phyloP scores from a whole-genome alignment of 2,888 invertebrate genomes.

The Apomyelois bistriatella region DNA sequence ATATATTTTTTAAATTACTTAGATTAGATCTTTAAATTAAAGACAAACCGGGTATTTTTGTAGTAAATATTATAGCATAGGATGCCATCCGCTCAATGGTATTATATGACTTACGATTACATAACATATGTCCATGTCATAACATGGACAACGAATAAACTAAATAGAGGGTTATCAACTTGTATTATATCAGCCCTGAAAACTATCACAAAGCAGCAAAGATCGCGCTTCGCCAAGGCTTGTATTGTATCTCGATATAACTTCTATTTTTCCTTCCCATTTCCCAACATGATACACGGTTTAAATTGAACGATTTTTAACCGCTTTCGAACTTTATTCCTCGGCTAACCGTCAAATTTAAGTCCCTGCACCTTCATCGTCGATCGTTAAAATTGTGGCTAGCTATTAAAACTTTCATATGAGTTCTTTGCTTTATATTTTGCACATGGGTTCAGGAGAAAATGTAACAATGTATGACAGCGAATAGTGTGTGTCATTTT shows the following conservation, averaged over 20 bases:
- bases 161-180: too few relatives aligned
- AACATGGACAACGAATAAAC: too few relatives aligned
- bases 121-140: too few relatives aligned
- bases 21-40: too few relatives aligned
- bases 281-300: slow-evolving; percentile 7
- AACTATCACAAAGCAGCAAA: slow-evolving; percentile 4
- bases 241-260: slow-evolving; percentile 3
- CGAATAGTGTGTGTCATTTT: too few relatives aligned
- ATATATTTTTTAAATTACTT: too few relatives aligned
- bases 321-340: slow-evolving; percentile 6
- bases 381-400: slow-evolving; percentile 1
- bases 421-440: slow-evolving; percentile 1
- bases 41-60: too few relatives aligned
- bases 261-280: slow-evolving; percentile 2
- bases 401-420: background rate
- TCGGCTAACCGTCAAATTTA: slow-evolving; percentile 2
- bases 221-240: background rate
- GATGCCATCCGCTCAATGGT: too few relatives aligned
- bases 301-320: slow-evolving; percentile 7
- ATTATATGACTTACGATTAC: too few relatives aligned
- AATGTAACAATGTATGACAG: background rate
- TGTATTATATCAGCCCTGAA: background rate
- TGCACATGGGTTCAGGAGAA: background rate
- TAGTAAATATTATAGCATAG: too few relatives aligned
- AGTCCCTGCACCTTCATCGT: slow-evolving; percentile 3